A percentile compares a stretch with the other conserved stretches of the same genome.
Conservation (phyloP, 2,888 invertebrate genomes). For the Thalpophila matura region DNA sequence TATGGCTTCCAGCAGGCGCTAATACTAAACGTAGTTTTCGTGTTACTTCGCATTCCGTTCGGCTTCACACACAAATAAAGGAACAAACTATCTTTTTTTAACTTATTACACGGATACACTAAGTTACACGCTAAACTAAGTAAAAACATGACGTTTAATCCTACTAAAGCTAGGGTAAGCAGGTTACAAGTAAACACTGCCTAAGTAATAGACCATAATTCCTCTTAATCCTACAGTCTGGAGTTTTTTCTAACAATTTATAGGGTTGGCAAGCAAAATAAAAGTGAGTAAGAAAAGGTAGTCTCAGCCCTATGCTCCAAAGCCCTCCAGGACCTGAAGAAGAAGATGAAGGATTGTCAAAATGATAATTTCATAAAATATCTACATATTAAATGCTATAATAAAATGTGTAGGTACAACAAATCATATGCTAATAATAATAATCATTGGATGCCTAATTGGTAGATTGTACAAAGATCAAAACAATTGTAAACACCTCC, state of each 20-base stretch:
- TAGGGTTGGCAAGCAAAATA: slow-evolving; percentile 67
- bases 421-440: too few relatives aligned
- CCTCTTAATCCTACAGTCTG: slow-evolving; percentile 74
- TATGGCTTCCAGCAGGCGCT: slow-evolving; percentile 19
- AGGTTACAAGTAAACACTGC: slow-evolving; percentile 73
- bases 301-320: too few relatives aligned
- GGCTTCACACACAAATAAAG: background rate
- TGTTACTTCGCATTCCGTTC: background rate
- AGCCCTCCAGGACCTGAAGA: background rate
- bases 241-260: slow-evolving; percentile 62
- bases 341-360: background rate
- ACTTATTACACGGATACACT: slow-evolving; percentile 18
- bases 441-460: too few relatives aligned
- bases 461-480: too few relatives aligned
- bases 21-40: too few relatives aligned
- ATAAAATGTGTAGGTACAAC: too few relatives aligned
- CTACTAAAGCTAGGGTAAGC: slow-evolving; percentile 61
- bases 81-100: background rate
- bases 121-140: slow-evolving; percentile 46
- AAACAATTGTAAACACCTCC: too few relatives aligned
- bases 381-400: too few relatives aligned
- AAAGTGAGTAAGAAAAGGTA: background rate
- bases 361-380: too few relatives aligned
- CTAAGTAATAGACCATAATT: slow-evolving; percentile 74
- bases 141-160: slow-evolving; percentile 50